These are phyloP conservation scores for Andrena bicolor DNA, from an alignment of 2,888 invertebrate genomes.

Conservation along the genomic window DNA sequence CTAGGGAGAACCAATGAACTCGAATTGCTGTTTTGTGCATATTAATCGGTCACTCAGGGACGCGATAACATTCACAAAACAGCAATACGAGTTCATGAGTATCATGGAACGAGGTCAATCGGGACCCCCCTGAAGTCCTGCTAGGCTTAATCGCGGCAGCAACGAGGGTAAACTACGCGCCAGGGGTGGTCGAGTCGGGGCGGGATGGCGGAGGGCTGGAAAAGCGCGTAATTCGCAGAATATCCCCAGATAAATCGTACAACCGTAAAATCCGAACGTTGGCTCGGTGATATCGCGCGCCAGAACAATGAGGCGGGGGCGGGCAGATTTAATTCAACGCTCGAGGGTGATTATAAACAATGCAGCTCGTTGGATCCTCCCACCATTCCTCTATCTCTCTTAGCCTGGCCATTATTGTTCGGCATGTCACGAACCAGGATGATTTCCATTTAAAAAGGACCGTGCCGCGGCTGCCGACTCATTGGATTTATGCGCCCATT, in stretches of 20 bases:
- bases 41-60: no score
- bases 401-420: conserved; percentile 40
- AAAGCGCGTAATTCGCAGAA: conserved; percentile 59
- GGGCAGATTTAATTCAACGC: conserved; percentile 66
- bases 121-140: not conserved
- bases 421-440: conserved; percentile 37
- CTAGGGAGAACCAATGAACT: no score
- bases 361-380: conserved; percentile 51
- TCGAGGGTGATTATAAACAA: conserved; percentile 71
- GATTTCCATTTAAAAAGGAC: conserved; percentile 65
- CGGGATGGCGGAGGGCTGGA: not conserved
- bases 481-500: conserved; percentile 43
- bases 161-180: conserved; percentile 37
- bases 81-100: no score
- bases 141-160: conserved; percentile 38
- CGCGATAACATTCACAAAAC: no score
- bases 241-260: conserved; percentile 64
- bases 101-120: not conserved
- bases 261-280: conserved; percentile 61
- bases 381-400: not conserved
- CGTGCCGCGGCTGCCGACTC: conserved; percentile 40
- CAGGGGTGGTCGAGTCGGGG: not conserved
- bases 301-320: conserved; percentile 48
- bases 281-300: conserved; percentile 55
- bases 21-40: no score